A percentile compares a stretch with the other conserved stretches of the same genome.
These are phyloP conservation scores for Galagoides demidoff DNA, from an alignment of 2,797 vertebrate species.

Conservation along the genomic window DNA sequence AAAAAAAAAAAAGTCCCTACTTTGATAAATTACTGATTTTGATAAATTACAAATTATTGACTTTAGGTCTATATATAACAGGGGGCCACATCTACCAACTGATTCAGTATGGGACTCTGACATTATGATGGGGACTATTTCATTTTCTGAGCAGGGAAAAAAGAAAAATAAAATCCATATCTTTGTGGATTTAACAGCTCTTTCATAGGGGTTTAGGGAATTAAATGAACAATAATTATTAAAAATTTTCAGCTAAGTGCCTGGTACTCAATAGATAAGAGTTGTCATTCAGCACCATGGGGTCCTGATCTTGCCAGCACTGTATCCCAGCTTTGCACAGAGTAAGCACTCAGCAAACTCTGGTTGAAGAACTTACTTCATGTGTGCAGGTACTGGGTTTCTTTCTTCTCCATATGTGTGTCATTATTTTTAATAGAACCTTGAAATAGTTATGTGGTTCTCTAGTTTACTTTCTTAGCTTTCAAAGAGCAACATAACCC, in stretches of 20 bases:
- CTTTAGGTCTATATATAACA: not conserved
- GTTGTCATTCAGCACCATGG: not conserved
- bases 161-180: not conserved
- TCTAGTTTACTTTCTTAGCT: not conserved
- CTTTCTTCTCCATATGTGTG: not conserved
- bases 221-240: conserved; percentile 7
- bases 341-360: not conserved
- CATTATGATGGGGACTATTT: not conserved
- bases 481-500: not conserved
- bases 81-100: not conserved
- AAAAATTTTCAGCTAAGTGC: not conserved
- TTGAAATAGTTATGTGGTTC: not conserved
- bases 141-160: not conserved
- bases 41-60: not conserved
- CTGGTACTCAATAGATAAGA: not conserved
- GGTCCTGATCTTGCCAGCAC: not conserved
- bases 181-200: not conserved
- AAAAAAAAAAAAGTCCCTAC: not conserved
- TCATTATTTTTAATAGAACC: not conserved
- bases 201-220: not conserved
- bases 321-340: not conserved
- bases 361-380: not conserved
- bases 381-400: not conserved
- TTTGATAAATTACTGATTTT: not conserved
- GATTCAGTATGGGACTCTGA: not conserved